A percentile compares a stretch with the other conserved stretches of the same genome.
phyloP scores from a whole-genome alignment of 2,113 vertebrate genomes.

The Propithecus coquereli region DNA sequence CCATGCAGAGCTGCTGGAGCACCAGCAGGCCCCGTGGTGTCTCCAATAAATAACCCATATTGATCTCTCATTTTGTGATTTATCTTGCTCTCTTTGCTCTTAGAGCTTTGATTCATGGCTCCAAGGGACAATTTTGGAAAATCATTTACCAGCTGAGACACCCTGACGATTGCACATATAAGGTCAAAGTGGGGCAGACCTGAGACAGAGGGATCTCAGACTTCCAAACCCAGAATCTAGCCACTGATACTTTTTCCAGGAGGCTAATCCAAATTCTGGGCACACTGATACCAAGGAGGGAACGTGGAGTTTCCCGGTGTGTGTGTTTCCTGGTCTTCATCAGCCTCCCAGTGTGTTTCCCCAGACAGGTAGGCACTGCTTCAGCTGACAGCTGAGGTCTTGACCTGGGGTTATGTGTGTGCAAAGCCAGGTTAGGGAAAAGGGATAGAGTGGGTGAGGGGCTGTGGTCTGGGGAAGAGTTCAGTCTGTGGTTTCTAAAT shows the following conservation, averaged over 20 bases:
- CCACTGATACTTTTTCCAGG: not conserved
- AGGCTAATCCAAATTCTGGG: not conserved
- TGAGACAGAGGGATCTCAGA: not conserved
- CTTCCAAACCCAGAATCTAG: not conserved
- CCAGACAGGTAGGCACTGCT: not conserved
- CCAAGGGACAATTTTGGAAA: constrained; percentile 43
- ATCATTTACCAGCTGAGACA: constrained; percentile 43
- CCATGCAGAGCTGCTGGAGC: not conserved
- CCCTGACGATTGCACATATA: not conserved
- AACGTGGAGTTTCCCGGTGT: not conserved
- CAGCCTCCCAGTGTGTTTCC: not conserved
- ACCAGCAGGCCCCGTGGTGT: not conserved
- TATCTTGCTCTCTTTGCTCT: constrained; percentile 56
- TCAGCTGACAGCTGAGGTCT: not conserved
- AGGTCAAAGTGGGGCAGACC: not conserved
- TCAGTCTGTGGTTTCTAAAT: not conserved
- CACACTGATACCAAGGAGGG: not conserved
- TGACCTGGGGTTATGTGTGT: not conserved
- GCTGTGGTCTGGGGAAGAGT: not conserved
- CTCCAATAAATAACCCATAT: constrained; percentile 52
- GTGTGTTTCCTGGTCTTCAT: not conserved
- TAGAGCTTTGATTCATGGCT: constrained; percentile 56
- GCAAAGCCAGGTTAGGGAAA: not conserved
- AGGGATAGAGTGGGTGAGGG: not conserved
- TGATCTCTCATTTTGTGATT: constrained; percentile 58